Conservation (phyloP, 2,113 vertebrate genomes). For the Condylura cristata region DNA sequence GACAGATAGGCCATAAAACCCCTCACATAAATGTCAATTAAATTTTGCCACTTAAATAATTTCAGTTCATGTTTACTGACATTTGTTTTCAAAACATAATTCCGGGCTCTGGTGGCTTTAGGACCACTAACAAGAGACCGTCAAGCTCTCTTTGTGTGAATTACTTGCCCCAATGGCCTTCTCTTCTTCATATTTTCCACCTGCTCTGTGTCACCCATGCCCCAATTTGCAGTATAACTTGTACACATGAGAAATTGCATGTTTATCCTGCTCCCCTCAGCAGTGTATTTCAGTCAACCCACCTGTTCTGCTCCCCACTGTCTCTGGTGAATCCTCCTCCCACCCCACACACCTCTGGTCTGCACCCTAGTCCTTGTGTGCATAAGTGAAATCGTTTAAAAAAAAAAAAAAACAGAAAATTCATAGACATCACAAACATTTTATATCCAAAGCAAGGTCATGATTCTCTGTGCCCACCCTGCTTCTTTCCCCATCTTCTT, state of each 20-base stretch:
- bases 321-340: too few species aligned
- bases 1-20: not conserved
- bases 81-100: not conserved
- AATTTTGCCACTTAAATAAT: not conserved
- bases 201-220: not conserved
- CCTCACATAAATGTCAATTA: not conserved
- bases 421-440: not conserved
- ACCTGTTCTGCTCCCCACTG: too few species aligned
- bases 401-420: too few species aligned
- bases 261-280: too few species aligned
- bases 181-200: not conserved
- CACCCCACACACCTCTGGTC: too few species aligned
- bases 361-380: too few species aligned
- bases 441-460: not conserved
- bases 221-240: not conserved
- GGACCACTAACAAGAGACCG: not conserved
- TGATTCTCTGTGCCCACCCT: not conserved
- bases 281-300: too few species aligned
- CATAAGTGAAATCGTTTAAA: too few species aligned
- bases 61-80: not conserved
- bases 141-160: not conserved
- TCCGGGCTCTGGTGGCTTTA: not conserved
- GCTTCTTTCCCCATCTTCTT: not conserved
- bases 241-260: not conserved
- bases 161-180: not conserved